Base-by-base conservation (phyloP, 2,888 invertebrate species). In the Aspidiotus destructor region DNA sequence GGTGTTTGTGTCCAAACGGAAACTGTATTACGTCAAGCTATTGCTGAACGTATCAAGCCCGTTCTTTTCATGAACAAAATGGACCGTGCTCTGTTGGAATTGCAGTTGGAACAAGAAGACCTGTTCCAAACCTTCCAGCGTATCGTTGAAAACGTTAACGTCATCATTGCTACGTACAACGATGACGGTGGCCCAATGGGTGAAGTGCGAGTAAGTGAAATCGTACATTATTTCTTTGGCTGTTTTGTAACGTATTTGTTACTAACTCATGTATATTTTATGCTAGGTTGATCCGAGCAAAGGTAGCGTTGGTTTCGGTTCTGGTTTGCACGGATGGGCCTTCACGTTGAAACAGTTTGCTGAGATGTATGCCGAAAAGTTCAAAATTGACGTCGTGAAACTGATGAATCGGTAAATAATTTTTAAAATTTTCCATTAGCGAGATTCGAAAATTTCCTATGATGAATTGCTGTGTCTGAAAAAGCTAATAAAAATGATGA, bases 21-120 rank as follows among this genome's bases (percentile, higher is more conserved):
- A 82, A 98, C 99, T 76, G 99, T 99, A 70, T 84, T 99, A 76
- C 92, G 99, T 82, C 99, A 99, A 80, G 99, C 99, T 72, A 99
- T 99, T 77, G 95, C 96, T 72, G 99, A 99, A 82, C 90, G 99
- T 77, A 99, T 99, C 77, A 98, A 97, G 88, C 99, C 99, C 69
- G 93, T 99, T 74, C 84, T 99, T 75, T 99, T 99, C 88, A 98
- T 99, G 98, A 99, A 99, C 90, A 99, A 99, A 83, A 98, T 99
- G 98, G 99, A 99, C 83, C 90, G 99, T 75, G 99, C 99, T 74
- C 84, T 99, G 71, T 83, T 99, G 53, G 99, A 99, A 80, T 82
- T 99, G 77, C 98, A 99, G 78, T 81, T 98, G 75, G 97, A 93
- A 71, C 86, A 90, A 73, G 99, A 99, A 80, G 95, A 96, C 78